Evolutionary conservation across 1,140 invertebrate genomes (phyloP).

Genomic region (Pogonomyrmex barbatus): DNA sequence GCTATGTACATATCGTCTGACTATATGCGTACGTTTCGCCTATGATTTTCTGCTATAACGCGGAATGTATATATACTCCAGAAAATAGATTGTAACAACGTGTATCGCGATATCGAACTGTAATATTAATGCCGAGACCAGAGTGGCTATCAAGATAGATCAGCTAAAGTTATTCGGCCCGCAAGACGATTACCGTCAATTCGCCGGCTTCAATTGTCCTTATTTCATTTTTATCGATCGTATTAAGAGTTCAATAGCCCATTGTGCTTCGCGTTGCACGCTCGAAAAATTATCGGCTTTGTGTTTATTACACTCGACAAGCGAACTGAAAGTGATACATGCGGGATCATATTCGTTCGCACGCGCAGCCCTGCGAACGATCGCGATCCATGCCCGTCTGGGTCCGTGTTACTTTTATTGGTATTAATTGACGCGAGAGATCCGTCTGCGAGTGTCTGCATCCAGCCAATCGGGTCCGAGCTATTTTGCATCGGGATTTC

Average conservation of each 20-base stretch:
- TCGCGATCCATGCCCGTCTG: slow-evolving; percentile 25
- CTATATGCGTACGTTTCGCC: not conserved
- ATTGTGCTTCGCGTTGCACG: not conserved
- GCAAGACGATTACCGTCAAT: slow-evolving; percentile 18
- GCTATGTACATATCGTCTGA: not conserved
- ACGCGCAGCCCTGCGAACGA: not conserved
- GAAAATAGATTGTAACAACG: not conserved
- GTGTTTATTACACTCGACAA: not conserved
- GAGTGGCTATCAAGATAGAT: not conserved
- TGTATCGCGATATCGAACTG: slow-evolving; percentile 25
- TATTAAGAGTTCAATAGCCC: not conserved
- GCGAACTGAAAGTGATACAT: slow-evolving; percentile 33
- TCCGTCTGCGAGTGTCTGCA: slow-evolving; percentile 52
- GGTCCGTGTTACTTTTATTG: slow-evolving; percentile 50
- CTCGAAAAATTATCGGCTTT: slow-evolving; percentile 16
- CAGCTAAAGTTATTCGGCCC: not conserved
- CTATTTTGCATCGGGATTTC: slow-evolving; percentile 34
- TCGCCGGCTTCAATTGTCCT: not conserved
- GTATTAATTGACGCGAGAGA: slow-evolving; percentile 58
- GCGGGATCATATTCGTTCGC: slow-evolving; percentile 12
- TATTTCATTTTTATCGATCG: slow-evolving; percentile 1
- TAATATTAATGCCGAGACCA: not conserved
- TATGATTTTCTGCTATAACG: slow-evolving; percentile 31
- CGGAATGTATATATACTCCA: not conserved
- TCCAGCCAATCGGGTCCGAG: slow-evolving; percentile 42